These are phyloP conservation scores for Dasysyrphus albostriatus DNA, from an alignment of 2,888 invertebrate species.

Conservation along the genomic window DNA sequence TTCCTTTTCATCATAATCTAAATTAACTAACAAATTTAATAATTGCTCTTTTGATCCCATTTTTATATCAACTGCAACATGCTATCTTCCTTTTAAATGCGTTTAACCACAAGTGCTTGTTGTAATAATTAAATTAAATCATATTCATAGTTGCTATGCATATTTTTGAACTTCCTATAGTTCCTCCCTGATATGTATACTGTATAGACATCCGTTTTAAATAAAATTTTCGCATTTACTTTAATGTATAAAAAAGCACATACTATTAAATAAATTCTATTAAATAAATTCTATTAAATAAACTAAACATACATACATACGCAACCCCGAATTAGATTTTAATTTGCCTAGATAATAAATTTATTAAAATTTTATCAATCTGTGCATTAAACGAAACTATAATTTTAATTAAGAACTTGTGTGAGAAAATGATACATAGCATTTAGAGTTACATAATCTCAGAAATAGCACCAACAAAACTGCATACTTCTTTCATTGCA, in stretches of 20 bases:
- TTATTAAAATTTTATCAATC: conserved; percentile 7
- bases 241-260: conserved; percentile 55
- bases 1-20: conserved; percentile 63
- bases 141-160: conserved; percentile 66
- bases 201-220: conserved; percentile 58
- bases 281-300: conserved; percentile 17
- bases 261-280: conserved; percentile 23
- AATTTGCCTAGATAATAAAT: conserved; percentile 5
- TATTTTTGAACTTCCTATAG: conserved; percentile 68
- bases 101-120: conserved; percentile 73
- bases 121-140: conserved; percentile 51
- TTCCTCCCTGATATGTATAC: conserved; percentile 66
- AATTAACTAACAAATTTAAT: conserved; percentile 52
- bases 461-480: conserved; percentile 50
- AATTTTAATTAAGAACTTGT: conserved; percentile 29
- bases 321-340: conserved; percentile 44
- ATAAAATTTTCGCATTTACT: conserved; percentile 48
- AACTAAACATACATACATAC: conserved; percentile 3
- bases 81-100: conserved; percentile 72
- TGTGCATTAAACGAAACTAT: conserved; percentile 32
- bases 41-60: conserved; percentile 67
- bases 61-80: conserved; percentile 69
- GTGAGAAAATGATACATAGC: conserved; percentile 38
- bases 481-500: conserved; percentile 56
- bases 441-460: conserved; percentile 38